Evolutionary conservation across 1,140 invertebrate species (phyloP).

Genomic region (Caenorhabditis remanei): DNA sequence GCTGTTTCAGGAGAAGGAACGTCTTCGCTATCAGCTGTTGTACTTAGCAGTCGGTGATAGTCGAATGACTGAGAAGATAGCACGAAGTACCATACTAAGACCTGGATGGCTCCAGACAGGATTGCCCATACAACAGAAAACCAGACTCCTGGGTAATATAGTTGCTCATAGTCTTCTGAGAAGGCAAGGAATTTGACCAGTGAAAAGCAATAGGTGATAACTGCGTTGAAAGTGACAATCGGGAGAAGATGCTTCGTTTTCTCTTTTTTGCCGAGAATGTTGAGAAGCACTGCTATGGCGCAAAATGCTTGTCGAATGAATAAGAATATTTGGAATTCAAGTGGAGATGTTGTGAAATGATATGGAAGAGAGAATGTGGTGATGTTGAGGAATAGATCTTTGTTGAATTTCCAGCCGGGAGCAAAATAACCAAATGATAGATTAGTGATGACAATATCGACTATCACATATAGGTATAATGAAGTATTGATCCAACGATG

Average conservation of each 20-base stretch:
- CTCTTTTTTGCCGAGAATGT: neutral
- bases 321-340: slow-evolving; percentile 9
- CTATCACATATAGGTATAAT: slow-evolving; percentile 6
- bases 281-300: slow-evolving; percentile 2
- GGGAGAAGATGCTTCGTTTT: neutral
- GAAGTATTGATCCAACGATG: slow-evolving; percentile 33
- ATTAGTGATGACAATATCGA: slow-evolving; percentile 1
- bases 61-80: slow-evolving; percentile 28
- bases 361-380: neutral
- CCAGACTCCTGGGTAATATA: slow-evolving; percentile 60
- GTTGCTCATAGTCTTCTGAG: slow-evolving; percentile 56
- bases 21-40: neutral
- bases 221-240: slow-evolving; percentile 24
- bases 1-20: neutral
- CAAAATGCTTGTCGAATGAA: slow-evolving; percentile 2
- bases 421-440: slow-evolving; percentile 17
- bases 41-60: slow-evolving; percentile 31
- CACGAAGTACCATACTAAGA: slow-evolving; percentile 29
- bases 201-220: slow-evolving; percentile 49
- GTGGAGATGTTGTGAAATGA: slow-evolving; percentile 14
- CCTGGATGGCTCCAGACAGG: slow-evolving; percentile 26
- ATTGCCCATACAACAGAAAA: slow-evolving; percentile 45
- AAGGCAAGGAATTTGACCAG: slow-evolving; percentile 64
- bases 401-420: slow-evolving; percentile 29
- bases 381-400: neutral